phyloP scores from a whole-genome alignment of 1,140 invertebrate species.

The Apis laboriosa region DNA sequence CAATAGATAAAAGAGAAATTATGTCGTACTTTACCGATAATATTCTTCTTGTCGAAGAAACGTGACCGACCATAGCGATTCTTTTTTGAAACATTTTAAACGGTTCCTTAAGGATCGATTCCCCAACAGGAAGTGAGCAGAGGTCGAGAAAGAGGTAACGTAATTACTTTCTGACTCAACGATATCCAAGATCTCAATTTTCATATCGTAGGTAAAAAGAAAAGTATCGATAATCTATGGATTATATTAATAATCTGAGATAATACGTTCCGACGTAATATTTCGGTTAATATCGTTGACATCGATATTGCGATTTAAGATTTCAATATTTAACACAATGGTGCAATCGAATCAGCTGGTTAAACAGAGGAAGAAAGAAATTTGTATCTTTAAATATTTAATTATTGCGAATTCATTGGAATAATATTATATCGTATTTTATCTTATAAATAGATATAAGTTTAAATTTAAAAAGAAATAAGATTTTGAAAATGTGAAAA shows the following conservation, averaged over 20 bases:
- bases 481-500: too few relatives aligned
- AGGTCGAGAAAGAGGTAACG: background rate
- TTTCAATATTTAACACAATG: background rate
- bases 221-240: constrained; percentile 1
- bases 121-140: too few relatives aligned
- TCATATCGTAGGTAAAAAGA: background rate
- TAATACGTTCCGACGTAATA: background rate
- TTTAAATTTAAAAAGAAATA: too few relatives aligned
- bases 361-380: background rate
- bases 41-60: constrained; percentile 14
- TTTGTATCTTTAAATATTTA: background rate
- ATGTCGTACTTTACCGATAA: background rate
- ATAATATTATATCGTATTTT: background rate
- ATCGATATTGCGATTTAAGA: constrained; percentile 12
- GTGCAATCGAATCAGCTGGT: background rate
- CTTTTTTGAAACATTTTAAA: constrained; percentile 26
- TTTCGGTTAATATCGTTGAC: background rate
- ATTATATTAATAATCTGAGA: constrained; percentile 25
- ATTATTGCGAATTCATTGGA: background rate
- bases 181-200: background rate
- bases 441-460: too few relatives aligned
- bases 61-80: constrained; percentile 5
- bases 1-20: constrained; percentile 8
- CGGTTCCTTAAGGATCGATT: constrained; percentile 30
- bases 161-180: constrained; percentile 31